Evolutionary conservation across 2,113 vertebrate species (phyloP), one percentile per base, ranked within the genome.

Genomic region (Conger conger): DNA sequence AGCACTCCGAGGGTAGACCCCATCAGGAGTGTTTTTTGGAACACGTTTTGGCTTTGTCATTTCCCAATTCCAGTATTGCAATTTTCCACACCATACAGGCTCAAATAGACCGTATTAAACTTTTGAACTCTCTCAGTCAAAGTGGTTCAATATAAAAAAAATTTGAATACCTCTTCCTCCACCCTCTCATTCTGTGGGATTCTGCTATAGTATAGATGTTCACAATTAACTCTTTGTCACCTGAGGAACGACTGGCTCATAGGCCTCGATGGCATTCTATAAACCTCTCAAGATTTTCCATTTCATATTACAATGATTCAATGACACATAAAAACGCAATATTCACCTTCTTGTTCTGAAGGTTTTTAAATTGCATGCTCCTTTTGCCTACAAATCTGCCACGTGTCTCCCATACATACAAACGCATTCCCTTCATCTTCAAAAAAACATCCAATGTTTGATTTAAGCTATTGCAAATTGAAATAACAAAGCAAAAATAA

Each of bases 1-100:
- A 88, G 86, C 50, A 53, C 86, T 87, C 77, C 80, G 60, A 88
- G 89, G 88, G 79, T 80, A 76, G 76, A 60, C 60, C 53, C 37
- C 35, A 30, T 54, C 30, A 82, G 23, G 20, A 82, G 35, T 37
- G 81, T 35, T 30, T 50, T 45, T 33, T 84, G 40, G 23, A 84
- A 80, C 79, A 86, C 81, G 1, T 73, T 63, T n/a, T 73, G 68
- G 82, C 42, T 86, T 83, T 86, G 83, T 81, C 83, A 81, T 42
- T 73, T 73, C 68, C 68, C 68, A 73, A 84, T 84, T 82, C 81
- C 80, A 83, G 80, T 37, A 73, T 77, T 68, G 81, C 81, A 63
- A 68, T 80, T 63, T 63, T 73, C 20, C n/a, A 33, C 68, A 33
- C 68, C 68, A 73, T 81, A 20, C 85, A 85, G 79, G 77, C 79